Base-by-base conservation (phyloP, 2,888 invertebrate species). In the Drosophila dives region DNA sequence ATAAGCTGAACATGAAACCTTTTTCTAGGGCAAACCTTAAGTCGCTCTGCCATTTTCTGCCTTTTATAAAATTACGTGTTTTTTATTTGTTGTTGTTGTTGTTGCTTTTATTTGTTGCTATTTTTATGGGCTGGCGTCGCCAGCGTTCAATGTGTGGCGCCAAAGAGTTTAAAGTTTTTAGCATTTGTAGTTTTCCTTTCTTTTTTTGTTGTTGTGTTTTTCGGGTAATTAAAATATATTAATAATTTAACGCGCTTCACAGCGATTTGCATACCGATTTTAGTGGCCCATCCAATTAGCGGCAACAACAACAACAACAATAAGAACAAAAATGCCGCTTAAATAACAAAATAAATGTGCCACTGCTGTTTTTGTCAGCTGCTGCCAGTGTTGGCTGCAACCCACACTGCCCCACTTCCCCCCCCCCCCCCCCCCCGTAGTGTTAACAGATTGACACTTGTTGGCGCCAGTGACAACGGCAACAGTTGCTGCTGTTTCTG, bases 191-290 rank as follows among this genome's bases (percentile, higher is more conserved):
- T 88, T 86, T 89, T 29, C 33, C 48, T 33, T 33, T 23, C 33
- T 40, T 26, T 59, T 54, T 45, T 34, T 56, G 55, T 56, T 53
- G 26, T 29, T 29, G 32, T 26, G 55, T 38, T 53, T 50, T 42
- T 45, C 20, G 56, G 85, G 50, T 86, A 81, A 88, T 90, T 82
- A 80, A 86, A 90, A 90, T 90, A 83, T 90, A 89, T 86, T 89
- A 89, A 86, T 86, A 86, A 89, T 83, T 79, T 89, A 86, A 80
- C 78, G 83, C 89, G 81, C 81, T 70, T 73, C 64, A 29, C 45
- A 29, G 17, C 71, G 49, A 77, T 77, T 77, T 77, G 81, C 77
- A 77, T 77, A 77, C 54, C 77, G 70, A 62, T 67, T 53, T 69
- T 54, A 64, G 63, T 70, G 77, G 56, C 68, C 77, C 77, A 71